phyloP scores from a whole-genome alignment of 2,888 invertebrate species.

The Coleophora flavipennella region DNA sequence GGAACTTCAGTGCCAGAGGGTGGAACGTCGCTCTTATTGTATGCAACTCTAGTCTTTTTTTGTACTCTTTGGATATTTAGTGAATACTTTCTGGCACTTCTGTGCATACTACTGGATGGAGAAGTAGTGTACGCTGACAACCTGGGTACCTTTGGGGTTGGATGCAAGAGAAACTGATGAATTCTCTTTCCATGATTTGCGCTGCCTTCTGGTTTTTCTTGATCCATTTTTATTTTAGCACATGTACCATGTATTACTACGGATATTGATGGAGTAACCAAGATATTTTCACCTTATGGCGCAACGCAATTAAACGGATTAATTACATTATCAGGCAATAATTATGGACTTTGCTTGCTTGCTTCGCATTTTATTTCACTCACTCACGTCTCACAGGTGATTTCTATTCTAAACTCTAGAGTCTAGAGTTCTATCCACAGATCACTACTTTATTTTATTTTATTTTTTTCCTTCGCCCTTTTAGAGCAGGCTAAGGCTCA shows the following conservation, averaged over 20 bases:
- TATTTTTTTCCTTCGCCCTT: too few relatives aligned
- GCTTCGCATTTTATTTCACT: too few relatives aligned
- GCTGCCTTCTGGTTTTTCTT: slow-evolving; percentile 51
- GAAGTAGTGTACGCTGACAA: slow-evolving; percentile 44
- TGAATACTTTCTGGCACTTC: slow-evolving; percentile 38
- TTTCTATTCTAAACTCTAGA: too few relatives aligned
- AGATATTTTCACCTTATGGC: too few relatives aligned
- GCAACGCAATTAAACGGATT: too few relatives aligned
- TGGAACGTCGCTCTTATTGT: slow-evolving; percentile 54
- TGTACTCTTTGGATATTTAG: slow-evolving; percentile 15
- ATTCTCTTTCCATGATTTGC: slow-evolving; percentile 58
- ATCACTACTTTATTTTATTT: too few relatives aligned
- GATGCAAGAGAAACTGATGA: slow-evolving; percentile 57
- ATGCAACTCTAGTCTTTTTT: slow-evolving; percentile 38
- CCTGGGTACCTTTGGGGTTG: slow-evolving; percentile 54
- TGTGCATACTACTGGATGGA: slow-evolving; percentile 40
- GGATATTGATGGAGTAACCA: too few relatives aligned
- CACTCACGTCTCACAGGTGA: too few relatives aligned
- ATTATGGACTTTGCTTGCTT: too few relatives aligned
- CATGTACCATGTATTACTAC: slow-evolving; percentile 5
- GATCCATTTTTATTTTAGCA: slow-evolving; percentile 40
- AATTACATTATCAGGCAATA: too few relatives aligned
- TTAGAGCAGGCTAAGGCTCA: too few relatives aligned
- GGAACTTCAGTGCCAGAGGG: slow-evolving; percentile 66
- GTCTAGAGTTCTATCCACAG: too few relatives aligned